Conservation (phyloP, 2,888 invertebrate genomes). For the Andricus quercusramuli region DNA sequence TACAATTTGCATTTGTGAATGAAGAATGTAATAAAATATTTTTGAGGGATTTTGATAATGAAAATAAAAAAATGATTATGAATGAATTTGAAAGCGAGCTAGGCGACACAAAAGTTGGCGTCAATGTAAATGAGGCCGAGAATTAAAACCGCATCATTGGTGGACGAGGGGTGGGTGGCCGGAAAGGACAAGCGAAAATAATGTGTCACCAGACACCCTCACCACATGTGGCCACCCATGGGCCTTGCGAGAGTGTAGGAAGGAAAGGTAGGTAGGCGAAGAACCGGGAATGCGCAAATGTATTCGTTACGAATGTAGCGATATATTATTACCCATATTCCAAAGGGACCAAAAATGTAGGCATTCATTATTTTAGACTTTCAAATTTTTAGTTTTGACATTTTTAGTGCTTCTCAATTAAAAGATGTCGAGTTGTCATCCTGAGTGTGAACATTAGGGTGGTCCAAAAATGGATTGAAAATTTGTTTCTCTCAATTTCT, state of each 20-base stretch:
- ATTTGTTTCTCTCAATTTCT: too few species aligned
- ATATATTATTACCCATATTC: slow-evolving; percentile 25
- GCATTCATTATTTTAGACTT: background rate
- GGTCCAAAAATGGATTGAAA: too few species aligned
- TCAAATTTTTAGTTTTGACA: background rate
- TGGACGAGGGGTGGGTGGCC: slow-evolving; percentile 28
- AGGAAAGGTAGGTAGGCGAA: slow-evolving; percentile 15
- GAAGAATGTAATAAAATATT: background rate
- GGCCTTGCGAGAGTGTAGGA: slow-evolving; percentile 46
- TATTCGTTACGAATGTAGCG: slow-evolving; percentile 3
- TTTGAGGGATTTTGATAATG: background rate
- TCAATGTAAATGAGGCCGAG: slow-evolving; percentile 37
- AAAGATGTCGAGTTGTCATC: background rate
- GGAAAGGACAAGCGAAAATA: slow-evolving; percentile 65
- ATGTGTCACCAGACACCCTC: slow-evolving; percentile 71
- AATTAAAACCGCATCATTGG: slow-evolving; percentile 38
- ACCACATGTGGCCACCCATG: slow-evolving; percentile 67
- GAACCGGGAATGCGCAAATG: slow-evolving; percentile 27
- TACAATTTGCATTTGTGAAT: background rate
- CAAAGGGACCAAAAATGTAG: slow-evolving; percentile 18
- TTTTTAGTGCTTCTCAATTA: background rate
- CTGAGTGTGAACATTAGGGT: too few species aligned
- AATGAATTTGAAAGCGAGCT: slow-evolving; percentile 19
- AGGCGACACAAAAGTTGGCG: slow-evolving; percentile 24
- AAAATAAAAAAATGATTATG: slow-evolving; percentile 1